These are phyloP conservation scores for Noctilio leporinus DNA, from an alignment of 2,113 vertebrate genomes.

Conservation along the genomic window DNA sequence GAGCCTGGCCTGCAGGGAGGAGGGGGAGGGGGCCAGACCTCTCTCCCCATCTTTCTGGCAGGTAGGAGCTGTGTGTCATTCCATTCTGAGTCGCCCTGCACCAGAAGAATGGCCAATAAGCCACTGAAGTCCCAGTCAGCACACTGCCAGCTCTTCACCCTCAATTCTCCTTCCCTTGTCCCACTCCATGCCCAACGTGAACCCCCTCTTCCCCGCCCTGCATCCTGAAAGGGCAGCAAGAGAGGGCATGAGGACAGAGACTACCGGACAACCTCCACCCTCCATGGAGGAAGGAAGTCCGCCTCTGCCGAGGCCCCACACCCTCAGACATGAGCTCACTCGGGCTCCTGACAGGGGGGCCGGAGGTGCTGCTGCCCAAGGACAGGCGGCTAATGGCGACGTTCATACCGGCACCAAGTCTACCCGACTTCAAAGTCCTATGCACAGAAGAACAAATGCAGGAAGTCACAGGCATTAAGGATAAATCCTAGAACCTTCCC, in stretches of 20 bases:
- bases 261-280: fast-evolving
- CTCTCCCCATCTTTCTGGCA: fast-evolving
- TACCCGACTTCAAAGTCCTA: neutral
- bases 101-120: neutral
- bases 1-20: neutral
- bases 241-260: neutral
- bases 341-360: neutral
- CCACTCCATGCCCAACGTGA: neutral
- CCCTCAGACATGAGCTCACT: neutral
- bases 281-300: neutral
- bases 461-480: neutral
- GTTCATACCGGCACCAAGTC: neutral
- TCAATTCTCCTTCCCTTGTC: neutral
- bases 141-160: neutral
- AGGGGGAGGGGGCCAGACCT: neutral
- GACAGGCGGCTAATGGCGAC: neutral
- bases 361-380: neutral
- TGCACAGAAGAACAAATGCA: neutral
- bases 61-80: neutral
- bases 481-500: neutral
- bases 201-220: neutral
- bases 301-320: neutral
- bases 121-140: fast-evolving
- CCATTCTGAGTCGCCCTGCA: fast-evolving
- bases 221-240: no score